Percentiles rank a stretch among this genome's conserved stretches.
Conservation (phyloP, 2,888 invertebrate genomes). For the Diadegma fenestrale region DNA sequence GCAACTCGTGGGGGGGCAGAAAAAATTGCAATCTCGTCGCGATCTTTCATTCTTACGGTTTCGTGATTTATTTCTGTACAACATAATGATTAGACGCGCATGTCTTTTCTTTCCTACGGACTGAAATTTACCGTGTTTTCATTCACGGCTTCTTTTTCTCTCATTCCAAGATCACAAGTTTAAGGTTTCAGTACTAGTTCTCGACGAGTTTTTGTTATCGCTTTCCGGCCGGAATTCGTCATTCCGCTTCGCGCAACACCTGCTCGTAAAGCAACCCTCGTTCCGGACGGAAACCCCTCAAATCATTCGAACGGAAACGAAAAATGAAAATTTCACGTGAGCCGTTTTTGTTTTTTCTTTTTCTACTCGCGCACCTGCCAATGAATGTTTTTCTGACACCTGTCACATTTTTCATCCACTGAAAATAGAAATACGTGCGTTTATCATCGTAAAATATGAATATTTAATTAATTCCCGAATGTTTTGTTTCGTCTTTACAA, state of each 20-base stretch:
- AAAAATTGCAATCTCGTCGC: constrained; percentile 18
- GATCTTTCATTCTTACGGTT: constrained; percentile 28
- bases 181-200: not conserved
- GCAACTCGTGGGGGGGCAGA: constrained; percentile 59
- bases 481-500: constrained; percentile 1
- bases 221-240: constrained; percentile 23
- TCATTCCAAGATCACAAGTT: not conserved
- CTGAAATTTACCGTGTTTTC: not conserved
- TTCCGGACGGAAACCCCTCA: not conserved
- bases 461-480: not conserved
- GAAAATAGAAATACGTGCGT: not conserved
- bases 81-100: not conserved
- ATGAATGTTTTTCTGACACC: constrained; percentile 34
- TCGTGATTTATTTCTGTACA: constrained; percentile 4
- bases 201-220: constrained; percentile 36
- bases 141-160: not conserved
- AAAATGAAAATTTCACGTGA: constrained; percentile 43
- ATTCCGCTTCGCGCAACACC: constrained; percentile 20
- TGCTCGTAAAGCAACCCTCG: constrained; percentile 19
- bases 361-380: constrained; percentile 12
- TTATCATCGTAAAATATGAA: not conserved
- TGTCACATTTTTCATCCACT: not conserved
- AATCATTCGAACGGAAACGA: constrained; percentile 13
- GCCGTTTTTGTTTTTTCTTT: constrained; percentile 9
- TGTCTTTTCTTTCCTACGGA: not conserved